Evolutionary conservation across 2,113 vertebrate species (phyloP), one percentile per base, ranked within the genome.

Genomic region (Hemicordylus capensis): DNA sequence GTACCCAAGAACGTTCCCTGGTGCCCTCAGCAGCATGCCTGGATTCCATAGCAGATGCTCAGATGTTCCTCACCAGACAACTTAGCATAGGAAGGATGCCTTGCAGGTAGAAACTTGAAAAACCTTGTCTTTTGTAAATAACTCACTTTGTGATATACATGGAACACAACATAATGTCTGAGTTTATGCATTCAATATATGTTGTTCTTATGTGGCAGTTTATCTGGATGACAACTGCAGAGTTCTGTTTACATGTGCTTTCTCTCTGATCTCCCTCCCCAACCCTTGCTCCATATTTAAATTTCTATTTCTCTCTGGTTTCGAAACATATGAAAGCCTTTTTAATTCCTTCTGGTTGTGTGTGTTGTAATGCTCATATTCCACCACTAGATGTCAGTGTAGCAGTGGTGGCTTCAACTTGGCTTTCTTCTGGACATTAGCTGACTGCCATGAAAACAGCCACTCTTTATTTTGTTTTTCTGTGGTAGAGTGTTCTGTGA

Each of bases 111-210:
- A 26, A n/a, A 44, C 14, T 9, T 56, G 48, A 31, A 58, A 81
- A 67, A 17, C 5, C 61, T 72, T 59, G 70, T 75, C 67, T 70
- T 84, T 89, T 92, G 80, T 89, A 83, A 91, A 86, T 78, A 77
- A 8, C 75, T 31, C 4, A 79, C 59, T 90, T 81, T 92, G 48
- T 86, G 63, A 69, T 61, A 26, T 37, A 66, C 75, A n/a, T 58
- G 20, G 54, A n/a, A 31, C 24, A 89, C 61, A 44, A 6, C 34
- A 66, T 44, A 70, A 42, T 66, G 2, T 66, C 39, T 70, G 34
- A 11, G 3, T 63, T 91, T 42, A 37, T 83, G 7, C 37, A 4
- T 63, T 88, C 51, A 28, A 66, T 28, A 28, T 42, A 77, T 34
- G 28, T 56, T 77, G 63, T 67, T 67, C 39, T 39, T 54, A 24